phyloP scores from a whole-genome alignment of 2,888 invertebrate species.

The Thera britannica region DNA sequence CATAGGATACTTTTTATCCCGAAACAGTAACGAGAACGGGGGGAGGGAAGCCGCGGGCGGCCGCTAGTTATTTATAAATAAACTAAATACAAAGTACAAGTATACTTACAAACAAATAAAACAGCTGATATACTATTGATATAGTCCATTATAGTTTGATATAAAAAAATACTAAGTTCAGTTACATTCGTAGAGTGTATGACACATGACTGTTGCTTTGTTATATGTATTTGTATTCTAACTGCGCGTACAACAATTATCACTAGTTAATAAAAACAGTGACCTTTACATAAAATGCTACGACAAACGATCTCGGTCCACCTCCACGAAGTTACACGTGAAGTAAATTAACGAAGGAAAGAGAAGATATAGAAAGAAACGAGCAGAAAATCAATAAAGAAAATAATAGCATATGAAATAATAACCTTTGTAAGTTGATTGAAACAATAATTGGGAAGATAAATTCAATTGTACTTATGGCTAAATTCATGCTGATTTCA shows the following conservation, averaged over 20 bases:
- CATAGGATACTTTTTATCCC: too few species aligned
- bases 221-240: background rate
- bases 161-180: too few species aligned
- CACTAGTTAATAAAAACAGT: too few species aligned
- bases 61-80: too few species aligned
- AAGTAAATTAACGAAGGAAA: too few species aligned
- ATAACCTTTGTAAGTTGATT: background rate
- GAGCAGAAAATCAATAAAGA: background rate
- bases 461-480: background rate
- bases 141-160: background rate
- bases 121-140: background rate
- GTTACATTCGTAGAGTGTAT: background rate
- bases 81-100: background rate
- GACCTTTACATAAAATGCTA: too few species aligned
- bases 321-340: too few species aligned
- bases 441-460: background rate
- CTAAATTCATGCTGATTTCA: background rate
- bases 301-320: too few species aligned
- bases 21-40: too few species aligned
- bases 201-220: background rate
- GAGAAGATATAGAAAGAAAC: too few species aligned
- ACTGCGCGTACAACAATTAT: background rate
- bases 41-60: too few species aligned
- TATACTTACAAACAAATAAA: conserved; percentile 6
- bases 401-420: background rate